These are phyloP conservation scores for Eclectus roratus DNA, from an alignment of 2,113 vertebrate species.

Conservation along the genomic window DNA sequence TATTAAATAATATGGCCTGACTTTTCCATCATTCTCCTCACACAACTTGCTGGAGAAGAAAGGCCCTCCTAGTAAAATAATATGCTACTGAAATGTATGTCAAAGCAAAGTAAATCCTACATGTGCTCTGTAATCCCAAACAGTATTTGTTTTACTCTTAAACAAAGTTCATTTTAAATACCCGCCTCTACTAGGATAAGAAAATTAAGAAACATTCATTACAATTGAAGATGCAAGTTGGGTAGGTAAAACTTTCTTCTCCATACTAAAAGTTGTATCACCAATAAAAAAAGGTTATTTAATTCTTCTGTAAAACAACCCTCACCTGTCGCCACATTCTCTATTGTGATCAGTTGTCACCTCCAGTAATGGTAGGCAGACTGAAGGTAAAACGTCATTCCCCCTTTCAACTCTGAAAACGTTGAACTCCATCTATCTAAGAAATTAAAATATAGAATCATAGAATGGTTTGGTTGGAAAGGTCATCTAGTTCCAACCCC, in stretches of 20 bases:
- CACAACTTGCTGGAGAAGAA: slow-evolving; percentile 23
- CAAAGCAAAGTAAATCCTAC: slow-evolving; percentile 27
- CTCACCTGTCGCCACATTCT: neutral
- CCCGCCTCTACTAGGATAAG: neutral
- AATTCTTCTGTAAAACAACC: neutral
- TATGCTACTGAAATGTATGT: neutral
- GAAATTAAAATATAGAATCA: neutral
- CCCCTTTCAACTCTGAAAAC: neutral
- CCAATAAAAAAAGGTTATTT: neutral
- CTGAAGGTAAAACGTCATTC: neutral
- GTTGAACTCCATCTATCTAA: neutral
- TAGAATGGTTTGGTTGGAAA: neutral
- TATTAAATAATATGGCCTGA: neutral
- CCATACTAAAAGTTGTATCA: neutral
- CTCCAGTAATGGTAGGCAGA: neutral
- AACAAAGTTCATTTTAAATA: neutral
- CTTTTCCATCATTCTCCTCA: slow-evolving; percentile 11
- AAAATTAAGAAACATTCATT: neutral
- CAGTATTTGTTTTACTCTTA: neutral
- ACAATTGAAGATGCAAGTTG: neutral
- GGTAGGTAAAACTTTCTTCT: neutral
- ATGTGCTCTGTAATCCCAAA: neutral
- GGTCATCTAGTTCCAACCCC: neutral
- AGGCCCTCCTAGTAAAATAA: neutral
- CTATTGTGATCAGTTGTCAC: neutral